Evolutionary conservation across 2,113 vertebrate species (phyloP), one percentile per base, ranked within the genome.

Genomic region (Sclerurus mexicanus): DNA sequence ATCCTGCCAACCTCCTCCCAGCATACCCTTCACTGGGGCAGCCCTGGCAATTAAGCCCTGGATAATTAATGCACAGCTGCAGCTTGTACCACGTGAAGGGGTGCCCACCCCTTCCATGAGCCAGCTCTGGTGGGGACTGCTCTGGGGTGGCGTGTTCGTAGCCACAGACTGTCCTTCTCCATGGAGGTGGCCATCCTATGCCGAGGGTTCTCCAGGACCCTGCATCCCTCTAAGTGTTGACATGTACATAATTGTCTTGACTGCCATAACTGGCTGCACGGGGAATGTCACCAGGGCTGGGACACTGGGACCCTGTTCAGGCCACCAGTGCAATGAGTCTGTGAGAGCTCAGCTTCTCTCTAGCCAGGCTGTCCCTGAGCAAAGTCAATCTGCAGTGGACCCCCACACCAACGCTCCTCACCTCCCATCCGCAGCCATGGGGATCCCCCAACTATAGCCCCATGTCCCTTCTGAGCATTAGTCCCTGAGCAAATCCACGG

Each of bases 231-330:
- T 14, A 12, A 12, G 85, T 13, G 53, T 6, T 12, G 63, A 31
- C 11, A 6, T 0, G 1, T 10, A 6, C 27, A 12, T 12, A 35
- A 56, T 22, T 15, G 4, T 55, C 22, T 0, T 6, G 39, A 16
- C 24, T 76, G 44, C 83, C 2, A 3, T 13, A 27, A 76, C 42
- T 4, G 3, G 1, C 63, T 59, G 50, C 47, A 9, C 52, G 2
- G 1, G 40, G 50, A 55, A 14, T 35, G 22, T 33, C 81, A 53
- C 42, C 0, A 0, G 50, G 75, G 8, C 21, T 37, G 12, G 31
- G 53, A 39, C 4, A 4, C 14, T 21, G 5, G 23, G 5, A 37
- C 9, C 14, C 18, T 23, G 20, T 88, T 46, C 37, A 35, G 62
- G 28, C n/a, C 64, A 52, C 60, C 75, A 28, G 10, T 66, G 62